Conservation (phyloP, 1,140 invertebrate genomes). For the Brachionus koreanus region DNA sequence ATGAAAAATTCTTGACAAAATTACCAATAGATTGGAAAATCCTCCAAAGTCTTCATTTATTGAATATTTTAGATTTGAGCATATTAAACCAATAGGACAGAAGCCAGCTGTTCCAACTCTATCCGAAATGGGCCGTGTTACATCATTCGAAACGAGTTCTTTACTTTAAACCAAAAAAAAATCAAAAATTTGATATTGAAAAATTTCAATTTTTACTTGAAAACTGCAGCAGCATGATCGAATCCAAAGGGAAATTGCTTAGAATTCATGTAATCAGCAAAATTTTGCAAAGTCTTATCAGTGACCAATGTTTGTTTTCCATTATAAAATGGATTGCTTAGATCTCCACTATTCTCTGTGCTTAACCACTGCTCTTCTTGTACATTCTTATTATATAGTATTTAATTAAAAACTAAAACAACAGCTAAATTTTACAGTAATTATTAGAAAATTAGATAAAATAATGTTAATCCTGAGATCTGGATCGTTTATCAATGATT, state of each 20-base stretch:
- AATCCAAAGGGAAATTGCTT: neutral
- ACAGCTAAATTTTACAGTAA: neutral
- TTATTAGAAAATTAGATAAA: neutral
- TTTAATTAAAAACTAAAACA: neutral
- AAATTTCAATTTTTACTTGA: neutral
- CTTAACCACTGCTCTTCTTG: neutral
- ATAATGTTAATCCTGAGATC: conserved; percentile 35
- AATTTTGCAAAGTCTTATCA: neutral
- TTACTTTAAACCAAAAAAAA: conserved; percentile 13
- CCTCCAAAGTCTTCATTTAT: conserved; percentile 37
- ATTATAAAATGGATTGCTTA: neutral
- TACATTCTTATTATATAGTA: neutral
- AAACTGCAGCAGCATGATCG: conserved; percentile 34
- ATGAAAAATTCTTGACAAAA: too few species aligned
- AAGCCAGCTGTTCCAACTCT: neutral
- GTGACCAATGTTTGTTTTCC: neutral
- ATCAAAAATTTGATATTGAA: neutral
- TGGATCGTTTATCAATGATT: neutral
- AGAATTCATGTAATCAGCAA: conserved; percentile 13
- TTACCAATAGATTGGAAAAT: conserved; percentile 10
- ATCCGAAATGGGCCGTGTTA: neutral
- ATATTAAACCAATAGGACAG: neutral
- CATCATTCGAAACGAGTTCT: neutral
- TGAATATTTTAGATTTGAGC: conserved; percentile 3
- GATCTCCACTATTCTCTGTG: neutral